phyloP scores from a whole-genome alignment of 1,140 invertebrate genomes.

The Hyphantria cunea region DNA sequence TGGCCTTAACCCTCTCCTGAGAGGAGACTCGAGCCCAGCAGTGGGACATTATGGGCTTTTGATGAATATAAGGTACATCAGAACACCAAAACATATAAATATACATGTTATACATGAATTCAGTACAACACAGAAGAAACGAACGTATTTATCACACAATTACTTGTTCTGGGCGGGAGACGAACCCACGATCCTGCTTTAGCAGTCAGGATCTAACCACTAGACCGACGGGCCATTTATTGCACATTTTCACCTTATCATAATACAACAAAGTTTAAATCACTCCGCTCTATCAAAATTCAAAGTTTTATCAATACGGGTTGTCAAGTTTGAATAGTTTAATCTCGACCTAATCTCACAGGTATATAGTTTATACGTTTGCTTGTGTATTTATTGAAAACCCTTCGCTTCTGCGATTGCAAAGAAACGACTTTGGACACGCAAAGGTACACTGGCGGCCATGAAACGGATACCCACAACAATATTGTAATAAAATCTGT shows the following conservation, averaged over 20 bases:
- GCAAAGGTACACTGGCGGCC: constrained; percentile 58
- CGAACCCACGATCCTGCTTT: no score
- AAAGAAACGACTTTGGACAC: constrained; percentile 76
- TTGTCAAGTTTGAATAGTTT: constrained; percentile 59
- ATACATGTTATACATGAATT: no score
- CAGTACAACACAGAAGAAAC: no score
- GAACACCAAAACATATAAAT: no score
- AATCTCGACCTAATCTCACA: constrained; percentile 61
- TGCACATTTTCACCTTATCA: not conserved
- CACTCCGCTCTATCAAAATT: constrained; percentile 9
- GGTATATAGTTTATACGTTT: constrained; percentile 46
- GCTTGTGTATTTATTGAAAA: constrained; percentile 73
- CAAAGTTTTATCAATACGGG: constrained; percentile 42
- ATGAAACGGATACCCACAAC: constrained; percentile 16
- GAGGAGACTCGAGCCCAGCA: no score
- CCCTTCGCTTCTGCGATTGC: constrained; percentile 71
- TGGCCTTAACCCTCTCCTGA: no score
- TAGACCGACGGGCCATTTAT: no score
- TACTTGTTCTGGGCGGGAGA: no score
- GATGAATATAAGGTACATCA: no score
- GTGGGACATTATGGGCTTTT: no score
- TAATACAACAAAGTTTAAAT: not conserved
- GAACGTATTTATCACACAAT: no score
- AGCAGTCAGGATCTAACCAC: no score
- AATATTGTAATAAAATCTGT: constrained; percentile 30